Conservation (phyloP, 1,140 invertebrate species). For the Drosophila malerkotliana region DNA sequence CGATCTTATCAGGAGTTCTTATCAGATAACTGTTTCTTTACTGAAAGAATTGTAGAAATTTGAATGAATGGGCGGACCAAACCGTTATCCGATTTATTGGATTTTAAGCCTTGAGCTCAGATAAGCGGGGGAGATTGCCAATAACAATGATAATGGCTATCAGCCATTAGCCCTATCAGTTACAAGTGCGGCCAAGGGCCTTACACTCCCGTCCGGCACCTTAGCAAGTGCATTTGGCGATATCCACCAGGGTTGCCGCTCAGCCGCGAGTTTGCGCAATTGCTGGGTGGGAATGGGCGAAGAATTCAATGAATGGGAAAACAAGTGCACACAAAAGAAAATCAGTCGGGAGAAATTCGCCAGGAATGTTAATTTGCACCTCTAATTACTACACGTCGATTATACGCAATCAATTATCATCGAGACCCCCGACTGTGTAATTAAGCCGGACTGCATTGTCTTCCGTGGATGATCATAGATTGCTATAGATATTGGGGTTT, state of each 20-base stretch:
- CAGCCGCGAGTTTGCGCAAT: conserved; percentile 12
- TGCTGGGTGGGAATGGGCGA: conserved; percentile 32
- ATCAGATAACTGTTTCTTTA: not conserved
- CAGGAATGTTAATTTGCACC: conserved; percentile 27
- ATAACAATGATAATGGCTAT: not conserved
- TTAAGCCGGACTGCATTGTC: conserved; percentile 6
- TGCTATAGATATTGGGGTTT: not conserved
- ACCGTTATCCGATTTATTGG: not conserved
- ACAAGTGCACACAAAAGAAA: conserved; percentile 31
- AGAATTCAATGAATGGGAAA: conserved; percentile 50
- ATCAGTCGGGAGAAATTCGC: conserved; percentile 3
- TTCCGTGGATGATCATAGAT: not conserved
- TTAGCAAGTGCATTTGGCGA: conserved; percentile 46
- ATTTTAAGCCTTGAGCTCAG: not conserved
- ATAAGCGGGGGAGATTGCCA: not conserved
- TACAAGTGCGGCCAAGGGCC: not conserved
- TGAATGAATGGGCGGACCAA: not conserved
- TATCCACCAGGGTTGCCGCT: conserved; percentile 37
- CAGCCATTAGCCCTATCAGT: not conserved
- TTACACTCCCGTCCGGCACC: conserved; percentile 2
- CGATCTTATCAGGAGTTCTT: not conserved
- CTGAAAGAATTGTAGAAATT: not conserved
- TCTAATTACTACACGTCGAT: conserved; percentile 28
- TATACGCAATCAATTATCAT: conserved; percentile 24
- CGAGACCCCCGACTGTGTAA: conserved; percentile 4